Conservation (phyloP, 2,888 invertebrate species). For the Eristalis arbustorum region DNA sequence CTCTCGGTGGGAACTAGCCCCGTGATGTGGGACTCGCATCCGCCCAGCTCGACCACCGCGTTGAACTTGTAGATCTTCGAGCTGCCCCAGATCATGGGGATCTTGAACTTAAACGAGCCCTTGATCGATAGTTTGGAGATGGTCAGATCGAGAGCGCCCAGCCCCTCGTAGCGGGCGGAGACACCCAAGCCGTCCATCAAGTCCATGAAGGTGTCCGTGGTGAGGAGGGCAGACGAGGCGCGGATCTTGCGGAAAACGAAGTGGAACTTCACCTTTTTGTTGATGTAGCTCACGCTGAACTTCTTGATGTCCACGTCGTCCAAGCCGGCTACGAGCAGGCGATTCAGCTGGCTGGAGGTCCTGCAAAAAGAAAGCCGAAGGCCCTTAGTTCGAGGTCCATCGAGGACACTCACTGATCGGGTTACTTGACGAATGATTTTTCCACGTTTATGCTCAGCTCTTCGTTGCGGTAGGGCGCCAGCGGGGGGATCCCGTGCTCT, state of each 20-base stretch:
- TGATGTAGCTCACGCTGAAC: constrained; percentile 46
- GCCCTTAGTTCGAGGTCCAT: neutral
- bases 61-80: constrained; percentile 75
- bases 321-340: constrained; percentile 57
- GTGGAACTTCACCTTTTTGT: constrained; percentile 65
- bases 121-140: constrained; percentile 74
- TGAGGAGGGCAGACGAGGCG: constrained; percentile 56
- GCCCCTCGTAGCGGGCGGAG: constrained; percentile 75
- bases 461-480: constrained; percentile 73
- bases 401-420: neutral
- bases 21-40: constrained; percentile 74
- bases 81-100: constrained; percentile 77
- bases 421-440: constrained; percentile 43
- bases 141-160: constrained; percentile 74
- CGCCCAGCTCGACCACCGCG: constrained; percentile 73
- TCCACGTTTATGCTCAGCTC: neutral
- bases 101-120: constrained; percentile 75
- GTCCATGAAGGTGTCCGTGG: constrained; percentile 20
- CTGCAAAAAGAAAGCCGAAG: neutral
- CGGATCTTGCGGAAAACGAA: constrained; percentile 60
- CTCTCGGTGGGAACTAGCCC: constrained; percentile 75
- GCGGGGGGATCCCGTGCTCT: constrained; percentile 73
- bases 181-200: constrained; percentile 67
- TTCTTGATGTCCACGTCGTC: constrained; percentile 63
- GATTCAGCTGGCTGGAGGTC: constrained; percentile 28